Base-by-base conservation (phyloP, 2,113 vertebrate genomes). In the Mirounga angustirostris region DNA sequence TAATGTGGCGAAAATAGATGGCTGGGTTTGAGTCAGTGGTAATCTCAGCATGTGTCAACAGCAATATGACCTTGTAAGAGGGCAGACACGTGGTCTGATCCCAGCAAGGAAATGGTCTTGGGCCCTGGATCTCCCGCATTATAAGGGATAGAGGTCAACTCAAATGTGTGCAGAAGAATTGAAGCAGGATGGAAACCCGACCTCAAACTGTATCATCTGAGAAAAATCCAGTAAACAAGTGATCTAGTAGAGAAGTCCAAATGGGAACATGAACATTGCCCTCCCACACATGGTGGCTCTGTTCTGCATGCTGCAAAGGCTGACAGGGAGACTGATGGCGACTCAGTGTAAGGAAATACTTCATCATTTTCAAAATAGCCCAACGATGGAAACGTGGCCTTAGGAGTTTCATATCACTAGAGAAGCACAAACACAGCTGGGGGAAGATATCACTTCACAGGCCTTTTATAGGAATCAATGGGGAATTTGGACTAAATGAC, bases 91-190 rank as follows among this genome's bases (percentile, higher is more conserved):
- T 10, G 43, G 26, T 46, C 59, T 86, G 58, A 94, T 36, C n/a
- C 43, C 58, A 92, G 21, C 0, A 30, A 85, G 40, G 26, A 95
- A 88, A 79, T 4, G 6, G 11, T 21, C n/a, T 89, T 19, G 33
- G 7, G 15, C 36, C 61, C 28, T 15, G 22, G 28, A 54, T 36
- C 26, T 30, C 15, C 69, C 28, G 30, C 61, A 30, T 91, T 46
- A 85, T 71, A 82, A 80, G 7, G 12, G 16, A 81, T 1, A 43
- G 14, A 63, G 15, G 84, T 30, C 52, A 63, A 82, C 13, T 82
- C 52, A 58, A 86, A 69, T n/a, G 56, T n/a, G 4, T 89, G 21
- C 88, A 86, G 69, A 89, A 83, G 69, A 95, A 79, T 58, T 76
- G 58, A 82, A 79, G n/a, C 26, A 33, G 46, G 22, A 82, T 59